Percentiles rank a stretch among this genome's conserved stretches.
Evolutionary conservation across 1,140 invertebrate species (phyloP).

Genomic region (Eciton burchellii): DNA sequence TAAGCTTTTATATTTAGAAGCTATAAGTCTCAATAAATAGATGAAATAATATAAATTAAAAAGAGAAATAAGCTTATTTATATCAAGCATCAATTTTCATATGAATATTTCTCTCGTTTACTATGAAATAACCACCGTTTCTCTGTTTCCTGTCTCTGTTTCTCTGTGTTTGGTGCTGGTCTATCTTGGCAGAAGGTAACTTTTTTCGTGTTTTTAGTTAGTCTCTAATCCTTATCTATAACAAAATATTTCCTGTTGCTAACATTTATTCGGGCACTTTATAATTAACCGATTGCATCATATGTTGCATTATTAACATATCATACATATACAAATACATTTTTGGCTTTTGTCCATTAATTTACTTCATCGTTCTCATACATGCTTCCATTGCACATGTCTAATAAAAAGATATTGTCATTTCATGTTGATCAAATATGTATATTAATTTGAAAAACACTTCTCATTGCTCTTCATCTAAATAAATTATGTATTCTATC

Average conservation of each 20-base stretch:
- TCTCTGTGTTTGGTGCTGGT: slow-evolving; percentile 84
- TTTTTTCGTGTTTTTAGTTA: slow-evolving; percentile 66
- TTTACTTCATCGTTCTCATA: not conserved
- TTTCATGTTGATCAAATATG: slow-evolving; percentile 10
- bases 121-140: slow-evolving; percentile 81
- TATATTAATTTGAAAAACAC: not conserved
- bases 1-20: not conserved
- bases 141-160: slow-evolving; percentile 84
- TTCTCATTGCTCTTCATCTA: not conserved
- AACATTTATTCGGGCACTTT: slow-evolving; percentile 15
- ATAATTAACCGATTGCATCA: not conserved
- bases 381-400: not conserved
- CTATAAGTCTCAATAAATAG: slow-evolving; percentile 16
- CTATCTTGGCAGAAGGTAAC: slow-evolving; percentile 86
- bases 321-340: not conserved
- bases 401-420: slow-evolving; percentile 6
- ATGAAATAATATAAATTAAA: slow-evolving; percentile 32
- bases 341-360: not conserved
- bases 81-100: slow-evolving; percentile 28
- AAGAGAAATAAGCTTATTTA: slow-evolving; percentile 7
- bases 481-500: not conserved
- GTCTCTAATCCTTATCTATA: slow-evolving; percentile 20
- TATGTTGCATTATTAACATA: slow-evolving; percentile 15
- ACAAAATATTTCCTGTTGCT: not conserved
- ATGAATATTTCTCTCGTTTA: slow-evolving; percentile 43